Conservation (phyloP, 2,113 vertebrate genomes). For the Brienomyrus brachyistius region DNA sequence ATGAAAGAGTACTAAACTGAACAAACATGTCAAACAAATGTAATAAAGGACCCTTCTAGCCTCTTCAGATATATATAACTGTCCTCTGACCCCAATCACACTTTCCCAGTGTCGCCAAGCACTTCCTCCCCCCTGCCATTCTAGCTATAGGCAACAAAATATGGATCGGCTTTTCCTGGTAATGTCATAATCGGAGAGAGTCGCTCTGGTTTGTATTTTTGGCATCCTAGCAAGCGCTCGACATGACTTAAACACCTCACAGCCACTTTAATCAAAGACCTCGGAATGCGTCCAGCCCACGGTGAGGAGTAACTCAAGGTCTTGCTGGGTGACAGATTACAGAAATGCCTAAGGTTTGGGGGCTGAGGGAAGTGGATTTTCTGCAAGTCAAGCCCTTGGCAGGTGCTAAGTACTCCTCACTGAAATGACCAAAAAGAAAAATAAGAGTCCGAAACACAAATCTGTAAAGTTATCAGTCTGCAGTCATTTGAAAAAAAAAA, state of each 20-base stretch:
- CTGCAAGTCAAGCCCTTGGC: not conserved
- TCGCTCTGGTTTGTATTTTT: not conserved
- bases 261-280: constrained; percentile 11
- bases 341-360: not conserved
- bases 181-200: not conserved
- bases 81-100: not conserved
- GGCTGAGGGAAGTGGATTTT: not conserved
- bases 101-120: not conserved
- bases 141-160: not conserved
- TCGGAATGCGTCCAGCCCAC: not conserved
- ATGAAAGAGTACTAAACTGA: not conserved
- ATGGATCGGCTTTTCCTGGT: not conserved
- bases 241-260: constrained; percentile 19
- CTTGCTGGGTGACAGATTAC: not conserved
- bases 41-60: not conserved
- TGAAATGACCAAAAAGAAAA: constrained; percentile 5
- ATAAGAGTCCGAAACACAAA: not conserved
- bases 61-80: not conserved
- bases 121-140: not conserved
- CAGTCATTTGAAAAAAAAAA: not conserved
- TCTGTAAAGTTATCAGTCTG: not conserved
- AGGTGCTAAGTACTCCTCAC: not conserved
- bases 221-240: not conserved
- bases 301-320: constrained; percentile 1
- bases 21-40: not conserved